These are phyloP conservation scores for Enteromius viviparus DNA, from an alignment of 2,797 vertebrate species.

Conservation along the genomic window DNA sequence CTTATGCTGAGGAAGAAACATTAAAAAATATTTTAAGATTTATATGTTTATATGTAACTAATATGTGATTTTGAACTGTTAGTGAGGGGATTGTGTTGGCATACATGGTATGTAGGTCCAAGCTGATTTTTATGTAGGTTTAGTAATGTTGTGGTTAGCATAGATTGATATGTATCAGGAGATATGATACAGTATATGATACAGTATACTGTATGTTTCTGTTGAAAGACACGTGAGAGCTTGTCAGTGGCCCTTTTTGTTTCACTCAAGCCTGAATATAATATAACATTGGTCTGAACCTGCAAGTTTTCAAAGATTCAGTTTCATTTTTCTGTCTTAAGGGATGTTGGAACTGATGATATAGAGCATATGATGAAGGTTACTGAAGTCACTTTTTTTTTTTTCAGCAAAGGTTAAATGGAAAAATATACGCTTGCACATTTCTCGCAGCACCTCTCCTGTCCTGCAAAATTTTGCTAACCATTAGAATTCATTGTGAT, in stretches of 20 bases:
- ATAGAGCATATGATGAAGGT: neutral
- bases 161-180: neutral
- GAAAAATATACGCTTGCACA: neutral
- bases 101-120: neutral
- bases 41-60: too few species aligned
- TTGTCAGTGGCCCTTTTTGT: neutral
- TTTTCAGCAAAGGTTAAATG: neutral
- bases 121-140: neutral
- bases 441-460: neutral
- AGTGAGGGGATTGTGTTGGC: neutral
- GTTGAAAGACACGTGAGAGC: neutral
- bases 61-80: neutral
- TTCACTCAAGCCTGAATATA: neutral
- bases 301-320: neutral
- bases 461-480: slow-evolving; percentile 26
- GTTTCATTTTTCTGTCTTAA: neutral
- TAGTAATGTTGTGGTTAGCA: neutral
- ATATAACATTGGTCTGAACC: neutral
- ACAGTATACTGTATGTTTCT: too few species aligned
- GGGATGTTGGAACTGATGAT: neutral
- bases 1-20: neutral
- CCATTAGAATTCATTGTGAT: slow-evolving; percentile 35
- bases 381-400: slow-evolving; percentile 1
- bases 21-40: neutral
- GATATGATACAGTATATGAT: too few species aligned